Evolutionary conservation across 2,888 invertebrate species (phyloP), one percentile per base, ranked within the genome.

Genomic region (Synanthedon andrenaeformis): DNA sequence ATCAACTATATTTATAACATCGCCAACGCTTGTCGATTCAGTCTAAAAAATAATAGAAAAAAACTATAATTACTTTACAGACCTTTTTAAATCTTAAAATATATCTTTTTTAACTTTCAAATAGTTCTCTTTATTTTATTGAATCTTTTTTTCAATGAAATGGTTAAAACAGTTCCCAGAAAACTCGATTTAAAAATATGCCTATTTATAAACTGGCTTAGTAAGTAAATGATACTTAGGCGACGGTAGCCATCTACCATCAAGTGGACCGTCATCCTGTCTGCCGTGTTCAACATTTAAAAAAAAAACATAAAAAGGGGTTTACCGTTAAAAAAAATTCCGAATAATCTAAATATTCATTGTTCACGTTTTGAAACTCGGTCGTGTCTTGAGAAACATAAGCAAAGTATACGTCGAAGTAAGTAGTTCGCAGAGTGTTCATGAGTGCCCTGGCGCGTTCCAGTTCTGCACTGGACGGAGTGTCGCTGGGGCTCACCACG

Each of bases 341-440:
- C 0, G 88, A 87, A 62, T 89, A 88, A 59, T 83, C 86, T 56
- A 83, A 66, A 62, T 82, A 79, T 58, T 84, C 81, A 19, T 81
- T 80, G 56, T 83, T 82, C 12, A 90, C 74, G 55, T 83, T 80
- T 56, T 84, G 76, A 60, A 86, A 90, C 51, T 80, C 79, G 0
- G 71, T 65, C 23, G 80, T 61, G 52, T 88, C 83, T 13, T 77
- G 72, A 1, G 89, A 80, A 0, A 87, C 74, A 60, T 89, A 90
- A 0, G 89, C 74, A 56, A 91, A 88, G 60, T 86, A 89, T 0
- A 88, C 82, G 58, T 90, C 90, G 35, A 89, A 89, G 65, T 85
- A 83, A 10, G 75, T 74, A 1, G 67, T 68, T 56, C 89, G 78
- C 3, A 90, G 70, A 2, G 86, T 72, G 5, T 63, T 59, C 76